These are phyloP conservation scores for Acromyrmex heyeri DNA, from an alignment of 1,140 invertebrate species.

Conservation along the genomic window DNA sequence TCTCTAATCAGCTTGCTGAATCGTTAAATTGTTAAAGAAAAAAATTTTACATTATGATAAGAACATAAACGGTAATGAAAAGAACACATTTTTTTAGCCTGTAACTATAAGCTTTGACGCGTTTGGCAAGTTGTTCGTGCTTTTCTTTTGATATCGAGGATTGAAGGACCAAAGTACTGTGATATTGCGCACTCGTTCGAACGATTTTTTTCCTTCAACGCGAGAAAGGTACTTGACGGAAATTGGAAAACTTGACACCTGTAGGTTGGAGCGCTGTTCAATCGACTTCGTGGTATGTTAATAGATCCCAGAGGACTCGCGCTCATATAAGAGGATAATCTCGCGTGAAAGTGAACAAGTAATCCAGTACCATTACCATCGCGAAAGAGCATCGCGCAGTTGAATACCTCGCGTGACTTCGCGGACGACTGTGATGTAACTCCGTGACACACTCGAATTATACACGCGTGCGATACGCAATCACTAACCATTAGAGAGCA, in stretches of 20 bases:
- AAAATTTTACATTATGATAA: not conserved
- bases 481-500: slow-evolving; percentile 34
- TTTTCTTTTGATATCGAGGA: not conserved
- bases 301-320: slow-evolving; percentile 58
- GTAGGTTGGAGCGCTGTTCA: slow-evolving; percentile 1
- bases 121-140: not conserved
- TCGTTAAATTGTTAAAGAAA: not conserved
- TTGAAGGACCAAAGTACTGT: not conserved
- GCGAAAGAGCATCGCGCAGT: slow-evolving; percentile 1
- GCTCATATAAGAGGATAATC: slow-evolving; percentile 71
- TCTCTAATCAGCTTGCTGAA: slow-evolving; percentile 14
- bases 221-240: not conserved
- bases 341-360: slow-evolving; percentile 71
- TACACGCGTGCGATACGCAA: slow-evolving; percentile 51
- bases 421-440: slow-evolving; percentile 29
- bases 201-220: slow-evolving; percentile 18
- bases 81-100: not conserved
- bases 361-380: slow-evolving; percentile 38
- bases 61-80: slow-evolving; percentile 8
- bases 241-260: slow-evolving; percentile 52
- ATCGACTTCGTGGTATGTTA: slow-evolving; percentile 47
- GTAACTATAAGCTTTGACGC: not conserved
- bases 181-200: not conserved
- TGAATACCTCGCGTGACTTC: slow-evolving; percentile 74
- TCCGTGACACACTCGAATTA: slow-evolving; percentile 48